These are phyloP conservation scores for Odontomyia ornata DNA, from an alignment of 2,888 invertebrate genomes.

Conservation along the genomic window DNA sequence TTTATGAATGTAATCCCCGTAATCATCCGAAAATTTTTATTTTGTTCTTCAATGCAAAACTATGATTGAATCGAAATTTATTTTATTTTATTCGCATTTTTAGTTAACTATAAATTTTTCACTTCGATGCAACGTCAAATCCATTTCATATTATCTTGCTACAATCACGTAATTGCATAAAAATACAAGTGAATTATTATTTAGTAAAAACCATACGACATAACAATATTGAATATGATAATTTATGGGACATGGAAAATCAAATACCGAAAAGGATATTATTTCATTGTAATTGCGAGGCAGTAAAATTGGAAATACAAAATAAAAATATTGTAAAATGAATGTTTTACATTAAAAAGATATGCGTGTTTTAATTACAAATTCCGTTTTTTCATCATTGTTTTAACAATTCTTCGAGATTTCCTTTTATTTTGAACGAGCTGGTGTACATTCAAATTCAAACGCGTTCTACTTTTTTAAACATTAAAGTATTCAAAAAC, in stretches of 20 bases:
- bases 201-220: not conserved
- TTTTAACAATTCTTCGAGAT: no score
- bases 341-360: slow-evolving; percentile 18
- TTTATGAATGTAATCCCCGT: slow-evolving; percentile 24
- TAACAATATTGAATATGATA: slow-evolving; percentile 16
- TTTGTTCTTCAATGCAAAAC: not conserved
- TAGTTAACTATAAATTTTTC: slow-evolving; percentile 48
- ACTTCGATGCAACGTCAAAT: slow-evolving; percentile 52
- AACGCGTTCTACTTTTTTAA: no score
- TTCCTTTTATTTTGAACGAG: no score
- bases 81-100: not conserved
- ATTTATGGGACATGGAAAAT: slow-evolving; percentile 25
- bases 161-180: slow-evolving; percentile 56
- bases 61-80: not conserved
- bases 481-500: no score
- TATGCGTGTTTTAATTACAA: not conserved
- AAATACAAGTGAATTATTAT: slow-evolving; percentile 45
- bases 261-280: slow-evolving; percentile 7
- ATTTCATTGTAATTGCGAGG: slow-evolving; percentile 24
- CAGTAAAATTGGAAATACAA: not conserved
- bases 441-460: no score
- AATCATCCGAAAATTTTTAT: not conserved
- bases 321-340: slow-evolving; percentile 12
- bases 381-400: not conserved
- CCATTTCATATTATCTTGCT: slow-evolving; percentile 52